phyloP scores from a whole-genome alignment of 2,888 invertebrate genomes.

The Cinara cedri region DNA sequence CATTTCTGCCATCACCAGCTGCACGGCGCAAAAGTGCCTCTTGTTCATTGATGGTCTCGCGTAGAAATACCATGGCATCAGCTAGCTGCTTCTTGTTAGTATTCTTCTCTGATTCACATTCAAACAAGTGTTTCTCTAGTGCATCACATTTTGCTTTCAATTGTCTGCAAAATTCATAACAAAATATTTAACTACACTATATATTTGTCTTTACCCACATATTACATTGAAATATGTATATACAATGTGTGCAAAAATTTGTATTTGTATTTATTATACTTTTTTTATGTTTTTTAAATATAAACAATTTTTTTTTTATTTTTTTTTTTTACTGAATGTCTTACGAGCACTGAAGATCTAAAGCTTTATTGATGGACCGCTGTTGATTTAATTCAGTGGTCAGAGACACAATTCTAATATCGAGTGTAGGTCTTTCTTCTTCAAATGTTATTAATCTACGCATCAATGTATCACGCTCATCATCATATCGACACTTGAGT shows the following conservation, averaged over 20 bases:
- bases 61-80: slow-evolving; percentile 67
- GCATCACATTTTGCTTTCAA: slow-evolving; percentile 62
- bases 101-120: slow-evolving; percentile 66
- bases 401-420: slow-evolving; percentile 65
- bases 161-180: slow-evolving; percentile 29
- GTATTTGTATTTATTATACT: too few relatives aligned
- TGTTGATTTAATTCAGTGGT: slow-evolving; percentile 65
- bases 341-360: slow-evolving; percentile 69
- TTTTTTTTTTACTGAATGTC: too few relatives aligned
- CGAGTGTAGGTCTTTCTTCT: slow-evolving; percentile 64
- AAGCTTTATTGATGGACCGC: slow-evolving; percentile 66
- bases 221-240: too few relatives aligned
- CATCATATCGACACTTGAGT: slow-evolving; percentile 74
- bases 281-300: too few relatives aligned
- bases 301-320: not conserved
- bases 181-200: too few relatives aligned
- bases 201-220: too few relatives aligned
- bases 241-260: too few relatives aligned
- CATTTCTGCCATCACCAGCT: slow-evolving; percentile 23
- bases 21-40: slow-evolving; percentile 63
- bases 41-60: slow-evolving; percentile 66
- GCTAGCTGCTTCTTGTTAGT: slow-evolving; percentile 66
- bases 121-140: slow-evolving; percentile 64
- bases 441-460: slow-evolving; percentile 66
- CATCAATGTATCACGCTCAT: slow-evolving; percentile 70